Evolutionary conservation across 2,113 vertebrate species (phyloP).

Genomic region (Chionomys nivalis): DNA sequence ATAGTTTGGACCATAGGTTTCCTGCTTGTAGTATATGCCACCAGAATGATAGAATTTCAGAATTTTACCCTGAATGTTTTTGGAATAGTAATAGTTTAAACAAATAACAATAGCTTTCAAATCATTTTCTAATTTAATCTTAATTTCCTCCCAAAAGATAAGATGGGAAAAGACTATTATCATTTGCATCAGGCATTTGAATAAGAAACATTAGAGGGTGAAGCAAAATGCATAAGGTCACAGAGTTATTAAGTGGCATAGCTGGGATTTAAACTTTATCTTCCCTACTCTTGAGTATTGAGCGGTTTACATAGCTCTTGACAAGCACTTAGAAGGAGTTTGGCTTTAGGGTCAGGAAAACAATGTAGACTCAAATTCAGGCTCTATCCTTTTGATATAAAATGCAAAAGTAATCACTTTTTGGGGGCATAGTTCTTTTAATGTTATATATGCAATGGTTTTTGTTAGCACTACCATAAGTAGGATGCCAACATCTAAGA

Average conservation of each 20-base stretch:
- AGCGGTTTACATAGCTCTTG: constrained; percentile 10
- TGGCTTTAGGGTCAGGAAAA: constrained; percentile 12
- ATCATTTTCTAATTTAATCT: constrained; percentile 37
- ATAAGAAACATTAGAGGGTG: neutral
- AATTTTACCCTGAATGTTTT: neutral
- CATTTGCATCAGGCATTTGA: constrained; percentile 5
- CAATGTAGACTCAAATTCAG: neutral
- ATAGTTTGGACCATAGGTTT: neutral
- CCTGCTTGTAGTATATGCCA: neutral
- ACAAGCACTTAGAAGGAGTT: constrained; percentile 20
- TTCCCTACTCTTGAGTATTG: neutral
- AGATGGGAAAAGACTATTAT: neutral
- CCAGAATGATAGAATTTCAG: neutral
- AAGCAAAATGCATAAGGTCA: neutral
- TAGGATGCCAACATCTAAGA: neutral
- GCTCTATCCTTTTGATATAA: neutral
- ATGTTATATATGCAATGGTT: neutral
- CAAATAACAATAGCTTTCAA: neutral
- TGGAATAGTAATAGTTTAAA: constrained; percentile 3
- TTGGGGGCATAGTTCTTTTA: neutral
- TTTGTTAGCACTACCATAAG: neutral
- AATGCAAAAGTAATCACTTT: neutral
- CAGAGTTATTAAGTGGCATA: neutral
- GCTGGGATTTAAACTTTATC: constrained; percentile 19
- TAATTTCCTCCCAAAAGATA: neutral